Evolutionary conservation across 2,797 vertebrate species (phyloP).

Genomic region (Chelon auratus): DNA sequence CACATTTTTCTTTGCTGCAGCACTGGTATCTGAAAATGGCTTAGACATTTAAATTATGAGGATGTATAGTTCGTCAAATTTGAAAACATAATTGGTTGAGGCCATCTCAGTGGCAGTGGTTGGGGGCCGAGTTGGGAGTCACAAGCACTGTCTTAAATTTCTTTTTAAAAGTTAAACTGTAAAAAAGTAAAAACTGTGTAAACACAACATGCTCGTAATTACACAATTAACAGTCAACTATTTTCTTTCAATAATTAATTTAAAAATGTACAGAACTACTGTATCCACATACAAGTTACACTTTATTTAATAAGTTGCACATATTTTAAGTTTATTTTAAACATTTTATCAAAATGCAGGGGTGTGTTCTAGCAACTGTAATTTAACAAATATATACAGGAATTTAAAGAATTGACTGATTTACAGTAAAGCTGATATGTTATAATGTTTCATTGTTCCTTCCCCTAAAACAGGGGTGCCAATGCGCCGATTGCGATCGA

Average conservation of each 20-base stretch:
- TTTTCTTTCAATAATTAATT: background rate
- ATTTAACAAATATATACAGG: background rate
- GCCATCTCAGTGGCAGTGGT: background rate
- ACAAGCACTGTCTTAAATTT: background rate
- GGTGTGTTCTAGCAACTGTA: background rate
- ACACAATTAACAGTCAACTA: background rate
- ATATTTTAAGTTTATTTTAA: background rate
- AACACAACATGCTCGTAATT: background rate
- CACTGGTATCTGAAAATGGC: background rate
- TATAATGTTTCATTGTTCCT: background rate
- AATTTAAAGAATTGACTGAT: background rate
- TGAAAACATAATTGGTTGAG: background rate
- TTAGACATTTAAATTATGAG: background rate
- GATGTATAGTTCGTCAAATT: background rate
- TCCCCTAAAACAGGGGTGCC: background rate
- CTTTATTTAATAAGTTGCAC: slow-evolving; percentile 3
- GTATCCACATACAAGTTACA: background rate
- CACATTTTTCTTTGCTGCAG: background rate
- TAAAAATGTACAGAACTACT: no score
- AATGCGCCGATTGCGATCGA: no score
- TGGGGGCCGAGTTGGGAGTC: background rate
- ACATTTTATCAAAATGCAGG: background rate
- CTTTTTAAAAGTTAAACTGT: background rate
- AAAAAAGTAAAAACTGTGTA: background rate
- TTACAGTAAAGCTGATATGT: background rate